phyloP scores from a whole-genome alignment of 2,797 vertebrate genomes.

The Paguma larvata region DNA sequence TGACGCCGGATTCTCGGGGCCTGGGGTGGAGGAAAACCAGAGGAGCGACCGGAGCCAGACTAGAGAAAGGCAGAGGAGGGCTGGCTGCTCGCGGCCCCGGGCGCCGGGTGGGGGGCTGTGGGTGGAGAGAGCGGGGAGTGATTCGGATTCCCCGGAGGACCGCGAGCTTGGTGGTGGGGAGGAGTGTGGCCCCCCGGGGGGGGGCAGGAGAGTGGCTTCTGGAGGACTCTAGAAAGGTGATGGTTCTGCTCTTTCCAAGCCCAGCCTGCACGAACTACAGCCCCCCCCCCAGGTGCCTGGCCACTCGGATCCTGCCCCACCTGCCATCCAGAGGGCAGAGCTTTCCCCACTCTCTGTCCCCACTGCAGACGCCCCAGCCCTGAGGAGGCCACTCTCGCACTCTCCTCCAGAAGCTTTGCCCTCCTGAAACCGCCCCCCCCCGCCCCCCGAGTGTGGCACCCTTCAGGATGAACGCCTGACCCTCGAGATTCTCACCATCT shows the following conservation, averaged over 20 bases:
- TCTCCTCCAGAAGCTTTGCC: neutral
- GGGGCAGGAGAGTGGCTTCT: neutral
- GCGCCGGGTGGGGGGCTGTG: fast-evolving
- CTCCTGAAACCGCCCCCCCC: neutral
- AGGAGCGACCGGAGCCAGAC: neutral
- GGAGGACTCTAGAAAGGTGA: neutral
- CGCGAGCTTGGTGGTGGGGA: neutral
- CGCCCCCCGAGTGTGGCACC: neutral
- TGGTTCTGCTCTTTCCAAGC: neutral
- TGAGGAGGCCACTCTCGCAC: neutral
- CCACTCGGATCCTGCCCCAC: neutral
- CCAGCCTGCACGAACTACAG: neutral
- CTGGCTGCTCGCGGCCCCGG: no score
- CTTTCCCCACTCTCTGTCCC: neutral
- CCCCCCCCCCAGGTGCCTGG: neutral
- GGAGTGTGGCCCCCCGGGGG: neutral
- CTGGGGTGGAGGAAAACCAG: neutral
- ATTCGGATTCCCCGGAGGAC: neutral
- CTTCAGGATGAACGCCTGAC: neutral
- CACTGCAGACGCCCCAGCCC: neutral
- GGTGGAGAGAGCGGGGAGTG: no score
- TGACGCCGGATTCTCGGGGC: neutral
- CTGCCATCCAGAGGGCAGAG: neutral
- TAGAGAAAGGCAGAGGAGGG: neutral
- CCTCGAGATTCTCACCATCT: neutral